Evolutionary conservation across 2,113 vertebrate species (phyloP).

Genomic region (Cettia cetti): DNA sequence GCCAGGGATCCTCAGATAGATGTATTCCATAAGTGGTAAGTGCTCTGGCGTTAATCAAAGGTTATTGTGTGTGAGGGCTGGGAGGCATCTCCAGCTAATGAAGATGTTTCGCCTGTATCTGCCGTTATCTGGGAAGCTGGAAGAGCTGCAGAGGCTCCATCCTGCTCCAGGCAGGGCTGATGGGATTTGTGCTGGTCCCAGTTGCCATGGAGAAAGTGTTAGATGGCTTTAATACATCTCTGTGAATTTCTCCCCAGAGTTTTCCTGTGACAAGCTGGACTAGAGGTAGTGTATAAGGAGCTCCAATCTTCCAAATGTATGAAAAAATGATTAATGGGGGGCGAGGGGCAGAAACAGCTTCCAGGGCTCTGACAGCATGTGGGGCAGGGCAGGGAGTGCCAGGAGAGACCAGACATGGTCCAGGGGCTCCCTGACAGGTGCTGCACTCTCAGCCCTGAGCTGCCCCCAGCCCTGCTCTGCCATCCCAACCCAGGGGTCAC

Average conservation of each 20-base stretch:
- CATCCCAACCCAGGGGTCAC: background rate
- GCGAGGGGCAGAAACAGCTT: background rate
- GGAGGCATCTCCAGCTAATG: constrained; percentile 20
- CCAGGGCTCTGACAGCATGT: background rate
- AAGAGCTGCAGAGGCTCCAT: background rate
- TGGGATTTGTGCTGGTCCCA: constrained; percentile 46
- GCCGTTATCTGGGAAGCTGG: background rate
- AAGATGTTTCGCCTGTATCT: constrained; percentile 8
- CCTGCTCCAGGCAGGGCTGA: background rate
- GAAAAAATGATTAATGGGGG: constrained; percentile 64
- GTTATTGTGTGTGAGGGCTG: background rate
- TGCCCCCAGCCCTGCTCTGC: background rate
- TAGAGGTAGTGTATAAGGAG: constrained; percentile 58
- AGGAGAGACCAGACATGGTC: accelerated
- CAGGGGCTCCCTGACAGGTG: background rate
- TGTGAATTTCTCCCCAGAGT: constrained; percentile 69
- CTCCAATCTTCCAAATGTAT: constrained; percentile 66
- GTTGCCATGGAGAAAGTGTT: constrained; percentile 77
- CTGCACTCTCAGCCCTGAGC: background rate
- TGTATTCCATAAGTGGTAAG: constrained; percentile 15
- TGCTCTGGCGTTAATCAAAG: background rate
- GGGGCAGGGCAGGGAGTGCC: accelerated
- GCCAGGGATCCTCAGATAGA: background rate
- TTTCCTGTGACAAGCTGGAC: constrained; percentile 59
- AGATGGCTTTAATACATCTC: constrained; percentile 64